Percentiles rank a stretch among this genome's conserved stretches.
Conservation (phyloP, 2,113 vertebrate genomes). For the Cololabis saira region DNA sequence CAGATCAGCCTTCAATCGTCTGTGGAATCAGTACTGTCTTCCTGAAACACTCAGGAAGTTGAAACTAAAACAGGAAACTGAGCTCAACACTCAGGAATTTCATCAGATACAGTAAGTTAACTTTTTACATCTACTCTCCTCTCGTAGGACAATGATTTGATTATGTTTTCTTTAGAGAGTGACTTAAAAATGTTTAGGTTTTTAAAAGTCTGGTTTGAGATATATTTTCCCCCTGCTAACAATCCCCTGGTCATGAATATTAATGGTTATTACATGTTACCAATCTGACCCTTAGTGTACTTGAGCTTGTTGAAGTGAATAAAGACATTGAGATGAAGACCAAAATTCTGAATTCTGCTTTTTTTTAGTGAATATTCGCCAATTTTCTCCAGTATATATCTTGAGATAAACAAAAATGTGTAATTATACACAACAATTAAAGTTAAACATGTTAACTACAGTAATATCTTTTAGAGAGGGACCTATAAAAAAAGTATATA, state of each 20-base stretch:
- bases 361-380: neutral
- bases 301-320: neutral
- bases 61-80: slow-evolving; percentile 78
- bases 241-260: too few relatives aligned
- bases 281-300: too few relatives aligned
- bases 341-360: neutral
- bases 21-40: slow-evolving; percentile 11
- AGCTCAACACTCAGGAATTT: slow-evolving; percentile 74
- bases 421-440: too few relatives aligned
- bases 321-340: neutral
- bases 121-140: slow-evolving; percentile 27
- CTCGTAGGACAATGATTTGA: slow-evolving; percentile 7
- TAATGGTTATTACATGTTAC: too few relatives aligned
- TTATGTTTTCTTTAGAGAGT: neutral
- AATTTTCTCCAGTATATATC: too few relatives aligned
- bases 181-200: neutral
- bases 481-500: neutral
- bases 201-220: too few relatives aligned
- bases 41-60: slow-evolving; percentile 71
- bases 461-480: neutral
- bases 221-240: too few relatives aligned
- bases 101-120: slow-evolving; percentile 56
- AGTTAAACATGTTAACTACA: neutral
- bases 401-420: too few relatives aligned
- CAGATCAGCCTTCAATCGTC: slow-evolving; percentile 7